Evolutionary conservation across 2,888 invertebrate species (phyloP), one percentile per base, ranked within the genome.

Genomic region (Pherbina coryleti): DNA sequence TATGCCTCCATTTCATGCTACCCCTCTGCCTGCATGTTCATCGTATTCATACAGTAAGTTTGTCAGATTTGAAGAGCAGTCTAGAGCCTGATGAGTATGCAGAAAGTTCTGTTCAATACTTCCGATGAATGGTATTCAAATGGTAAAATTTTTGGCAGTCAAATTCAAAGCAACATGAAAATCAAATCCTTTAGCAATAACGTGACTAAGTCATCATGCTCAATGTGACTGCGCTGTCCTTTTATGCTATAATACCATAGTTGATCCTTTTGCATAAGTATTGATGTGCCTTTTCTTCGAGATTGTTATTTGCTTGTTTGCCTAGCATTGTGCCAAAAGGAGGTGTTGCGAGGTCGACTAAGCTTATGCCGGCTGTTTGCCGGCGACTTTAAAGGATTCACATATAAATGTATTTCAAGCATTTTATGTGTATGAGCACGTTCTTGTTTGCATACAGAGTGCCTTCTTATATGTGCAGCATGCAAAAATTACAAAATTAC

Each of bases 191-290:
- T n/a, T 62, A 22, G 5, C 28, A 17, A 28, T 28, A 28, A 25
- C 17, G 28, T 62, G 22, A 11, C 3, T 28, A 2, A 62, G 2
- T 62, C 11, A 44, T 44, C 11, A 3, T 31, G 31, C 5, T 31
- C 31, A 31, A 31, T 31, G 5, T 31, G 31, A 31, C 64, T 69
- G 49, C 67, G 67, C 51, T 76, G 76, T 51, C 70, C 73, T 62
- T 62, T 74, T 69, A 76, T 79, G 69, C 74, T 75, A 75, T 79
- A 64, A 62, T 64, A 28, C 49, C 74, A 64, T 31, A 64, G 64
- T 73, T 79, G 79, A 79, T 79, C 79, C 75, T 71, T 72, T 64
- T 66, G 66, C 71, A 77, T 79, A 79, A 79, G 77, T 74, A 71
- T 77, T 66, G 75, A 79, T 79, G 71, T 79, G 74, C 75, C 64